Conservation (phyloP, 2,888 invertebrate species). For the Pristionchus mayeri region DNA sequence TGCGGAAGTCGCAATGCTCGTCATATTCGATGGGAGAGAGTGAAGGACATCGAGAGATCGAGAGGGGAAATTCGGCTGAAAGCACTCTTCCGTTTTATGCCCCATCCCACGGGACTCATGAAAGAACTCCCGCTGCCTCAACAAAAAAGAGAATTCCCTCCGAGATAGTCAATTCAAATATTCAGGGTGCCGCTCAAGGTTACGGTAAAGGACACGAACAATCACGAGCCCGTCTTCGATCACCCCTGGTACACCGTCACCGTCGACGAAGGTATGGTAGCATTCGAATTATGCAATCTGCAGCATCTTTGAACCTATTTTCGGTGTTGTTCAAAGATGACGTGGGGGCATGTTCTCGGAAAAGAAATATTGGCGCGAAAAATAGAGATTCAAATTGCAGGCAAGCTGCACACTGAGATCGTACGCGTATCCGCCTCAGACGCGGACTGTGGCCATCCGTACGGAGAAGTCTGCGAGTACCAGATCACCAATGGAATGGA, state of each 20-base stretch:
- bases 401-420: slow-evolving; percentile 87
- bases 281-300: slow-evolving; percentile 1
- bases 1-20: neutral
- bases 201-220: slow-evolving; percentile 95
- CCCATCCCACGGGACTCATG: neutral
- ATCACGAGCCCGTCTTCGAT: slow-evolving; percentile 92
- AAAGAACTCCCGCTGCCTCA: neutral
- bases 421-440: slow-evolving; percentile 92
- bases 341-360: neutral
- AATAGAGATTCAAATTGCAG: slow-evolving; percentile 49
- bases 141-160: neutral
- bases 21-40: neutral
- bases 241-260: slow-evolving; percentile 91
- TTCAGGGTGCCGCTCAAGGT: slow-evolving; percentile 77
- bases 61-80: neutral
- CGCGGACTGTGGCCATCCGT: slow-evolving; percentile 93
- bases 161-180: neutral
- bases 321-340: neutral
- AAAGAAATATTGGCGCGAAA: neutral
- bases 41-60: neutral
- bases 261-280: slow-evolving; percentile 86
- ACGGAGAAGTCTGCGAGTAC: slow-evolving; percentile 96
- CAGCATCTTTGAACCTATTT: neutral
- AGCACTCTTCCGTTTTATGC: slow-evolving; percentile 12
- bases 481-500: slow-evolving; percentile 85